Evolutionary conservation across 2,797 vertebrate genomes (phyloP), one percentile per base, ranked within the genome.

Genomic region (Aselliscus stoliczkanus): DNA sequence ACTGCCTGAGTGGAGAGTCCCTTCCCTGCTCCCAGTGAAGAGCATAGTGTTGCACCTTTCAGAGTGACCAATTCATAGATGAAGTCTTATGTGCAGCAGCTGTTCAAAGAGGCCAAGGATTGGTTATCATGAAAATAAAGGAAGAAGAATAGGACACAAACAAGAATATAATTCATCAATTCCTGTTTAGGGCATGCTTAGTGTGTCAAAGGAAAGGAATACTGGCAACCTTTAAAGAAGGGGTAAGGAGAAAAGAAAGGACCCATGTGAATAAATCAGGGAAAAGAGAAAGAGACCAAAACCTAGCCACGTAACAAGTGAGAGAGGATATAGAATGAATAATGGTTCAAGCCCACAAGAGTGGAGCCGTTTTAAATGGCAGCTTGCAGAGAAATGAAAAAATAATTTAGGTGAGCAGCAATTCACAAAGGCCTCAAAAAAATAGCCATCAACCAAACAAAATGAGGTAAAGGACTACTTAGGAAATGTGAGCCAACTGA

Each of bases 331-430:
- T 58, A 29, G n/a, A 83, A 77, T n/a, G 50, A 93, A 56, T 54
- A 96, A 93, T 75, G 64, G 80, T 93, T 75, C 37, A 75, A 94
- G 21, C 31, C 37, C 84, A 50, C 2, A 34, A 67, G 76, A 65
- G 31, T 69, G 58, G 27, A 88, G 11, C 10, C 25, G 79, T 81
- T 93, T 60, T 7, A 87, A 94, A 96, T 82, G 42, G 88, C 77
- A 81, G 47, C 65, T 70, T 83, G 34, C 60, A 81, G 73, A 76
- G 52, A 89, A 95, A 80, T 86, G 67, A 73, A 93, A 88, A 72
- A 89, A n/a, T 88, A 69, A 88, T 75, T 93, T 82, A 81, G 34
- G 60, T n/a, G 34, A 95, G 50, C 39, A 72, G 17, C 39, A 73
- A 92, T 81, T 83, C 69, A 89, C 15, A 17, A 72, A 94, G 34